Base-by-base conservation (phyloP, 2,888 invertebrate genomes). In the Mythimna lalbum region DNA sequence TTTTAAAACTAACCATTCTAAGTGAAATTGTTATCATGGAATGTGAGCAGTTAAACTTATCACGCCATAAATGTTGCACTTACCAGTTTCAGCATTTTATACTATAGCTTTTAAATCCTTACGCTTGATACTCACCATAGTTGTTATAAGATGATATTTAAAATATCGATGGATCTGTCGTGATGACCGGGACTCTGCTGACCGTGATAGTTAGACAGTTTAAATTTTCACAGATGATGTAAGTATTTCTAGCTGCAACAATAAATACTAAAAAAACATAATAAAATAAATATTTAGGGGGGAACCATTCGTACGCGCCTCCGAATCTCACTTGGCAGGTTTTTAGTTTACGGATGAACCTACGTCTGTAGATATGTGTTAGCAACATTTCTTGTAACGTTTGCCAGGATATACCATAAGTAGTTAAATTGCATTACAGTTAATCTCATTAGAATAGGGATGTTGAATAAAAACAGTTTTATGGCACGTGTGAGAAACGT, bases 401-500 rank as follows among this genome's bases (percentile, higher is more conserved):
- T 72, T 50, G 39, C 7, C 12, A 23, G 47, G 23, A 50, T 27
- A 49, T 12, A 59, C n/a, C 9, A 43, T n/a, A n/a, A n/a, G n/a
- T 59, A 70, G 17, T 56, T 68, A 53, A 36, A 61, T 50, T 61
- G n/a, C 36, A 47, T 39, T 12, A 63, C 14, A 60, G n/a, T 21
- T 7, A 12, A 65, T 12, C 9, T 39, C 14, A 19, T 17, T 57
- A 53, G 47, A 64, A 27, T n/a, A 56, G 39, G 49, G 50, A 43
- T 27, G 49, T 52, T 55, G 49, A 73, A 75, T 61, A 61, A 61
- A 73, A 65, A 74, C 80, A 52, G 47, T 52, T 75, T 17, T 74
- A 79, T 50, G 17, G 62, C 76, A 76, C 80, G 80, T 76, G 61
- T 79, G 61, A 66, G 66, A 57, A 72, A 68, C 33, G 31, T 69